phyloP scores from a whole-genome alignment of 1,140 invertebrate species.

The Caerostris darwini region DNA sequence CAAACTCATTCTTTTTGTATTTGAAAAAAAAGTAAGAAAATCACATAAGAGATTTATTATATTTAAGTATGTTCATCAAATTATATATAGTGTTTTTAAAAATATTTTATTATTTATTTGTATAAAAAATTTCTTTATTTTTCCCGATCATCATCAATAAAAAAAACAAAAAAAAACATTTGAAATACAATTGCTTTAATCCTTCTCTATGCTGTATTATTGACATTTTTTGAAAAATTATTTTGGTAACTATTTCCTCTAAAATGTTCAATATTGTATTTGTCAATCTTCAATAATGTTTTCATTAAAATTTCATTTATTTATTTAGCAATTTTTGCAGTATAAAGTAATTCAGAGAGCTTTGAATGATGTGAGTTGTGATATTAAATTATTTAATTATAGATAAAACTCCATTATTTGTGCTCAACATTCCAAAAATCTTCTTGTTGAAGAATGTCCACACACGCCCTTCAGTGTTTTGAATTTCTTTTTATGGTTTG shows the following conservation, averaged over 20 bases:
- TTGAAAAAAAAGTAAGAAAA: not conserved
- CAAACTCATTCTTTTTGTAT: not conserved
- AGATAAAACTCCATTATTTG: slow-evolving; percentile 16
- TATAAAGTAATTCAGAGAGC: slow-evolving; percentile 25
- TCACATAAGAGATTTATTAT: not conserved
- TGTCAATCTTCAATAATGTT: not conserved
- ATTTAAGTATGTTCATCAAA: too few relatives aligned
- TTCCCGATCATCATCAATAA: too few relatives aligned
- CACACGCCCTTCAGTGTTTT: not conserved
- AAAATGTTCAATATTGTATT: not conserved
- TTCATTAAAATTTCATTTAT: not conserved
- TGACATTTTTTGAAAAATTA: too few relatives aligned
- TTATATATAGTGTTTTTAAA: too few relatives aligned
- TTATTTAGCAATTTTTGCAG: slow-evolving; percentile 15
- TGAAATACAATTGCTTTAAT: too few relatives aligned
- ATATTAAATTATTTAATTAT: slow-evolving; percentile 21
- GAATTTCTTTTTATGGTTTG: slow-evolving; percentile 32
- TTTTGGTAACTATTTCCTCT: too few relatives aligned
- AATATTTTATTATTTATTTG: too few relatives aligned
- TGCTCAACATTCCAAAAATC: slow-evolving; percentile 48
- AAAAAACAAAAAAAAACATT: too few relatives aligned
- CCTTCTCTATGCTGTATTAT: too few relatives aligned
- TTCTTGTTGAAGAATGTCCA: not conserved
- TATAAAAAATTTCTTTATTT: too few relatives aligned
- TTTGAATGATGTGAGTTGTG: slow-evolving; percentile 36